Percentiles rank a stretch among this genome's conserved stretches.
phyloP scores from a whole-genome alignment of 2,888 invertebrate species.

The Aleiodes alternator region DNA sequence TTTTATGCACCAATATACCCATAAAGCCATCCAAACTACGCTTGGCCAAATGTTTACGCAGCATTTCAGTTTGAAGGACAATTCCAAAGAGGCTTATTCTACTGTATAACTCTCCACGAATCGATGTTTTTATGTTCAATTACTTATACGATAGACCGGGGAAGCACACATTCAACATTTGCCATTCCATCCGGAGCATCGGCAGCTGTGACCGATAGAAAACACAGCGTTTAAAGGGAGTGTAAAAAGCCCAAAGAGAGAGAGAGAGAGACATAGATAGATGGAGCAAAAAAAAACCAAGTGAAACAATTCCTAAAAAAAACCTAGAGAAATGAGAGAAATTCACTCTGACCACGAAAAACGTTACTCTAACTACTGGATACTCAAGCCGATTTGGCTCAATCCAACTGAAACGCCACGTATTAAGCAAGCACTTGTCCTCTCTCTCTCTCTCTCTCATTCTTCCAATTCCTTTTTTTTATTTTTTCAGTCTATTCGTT shows the following conservation, averaged over 20 bases:
- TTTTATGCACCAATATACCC: slow-evolving; percentile 18
- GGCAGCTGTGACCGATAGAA: slow-evolving; percentile 54
- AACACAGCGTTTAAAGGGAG: slow-evolving; percentile 42
- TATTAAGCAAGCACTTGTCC: slow-evolving; percentile 8
- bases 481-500: neutral
- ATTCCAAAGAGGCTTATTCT: slow-evolving; percentile 54
- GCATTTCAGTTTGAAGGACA: slow-evolving; percentile 31
- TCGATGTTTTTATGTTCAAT: slow-evolving; percentile 59
- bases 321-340: neutral
- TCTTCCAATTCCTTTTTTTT: no score
- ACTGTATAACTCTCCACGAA: slow-evolving; percentile 46
- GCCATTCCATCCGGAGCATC: slow-evolving; percentile 42
- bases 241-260: slow-evolving; percentile 14
- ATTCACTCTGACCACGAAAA: slow-evolving; percentile 33
- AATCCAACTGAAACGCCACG: slow-evolving; percentile 16
- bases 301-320: neutral
- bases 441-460: slow-evolving; percentile 14
- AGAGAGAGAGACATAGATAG: neutral
- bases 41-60: neutral
- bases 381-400: slow-evolving; percentile 31
- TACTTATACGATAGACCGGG: slow-evolving; percentile 55
- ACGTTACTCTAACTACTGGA: neutral
- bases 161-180: slow-evolving; percentile 22
- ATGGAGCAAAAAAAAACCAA: neutral
- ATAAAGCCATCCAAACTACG: neutral